Conservation (phyloP, 2,113 vertebrate species). For the Scortum barcoo region DNA sequence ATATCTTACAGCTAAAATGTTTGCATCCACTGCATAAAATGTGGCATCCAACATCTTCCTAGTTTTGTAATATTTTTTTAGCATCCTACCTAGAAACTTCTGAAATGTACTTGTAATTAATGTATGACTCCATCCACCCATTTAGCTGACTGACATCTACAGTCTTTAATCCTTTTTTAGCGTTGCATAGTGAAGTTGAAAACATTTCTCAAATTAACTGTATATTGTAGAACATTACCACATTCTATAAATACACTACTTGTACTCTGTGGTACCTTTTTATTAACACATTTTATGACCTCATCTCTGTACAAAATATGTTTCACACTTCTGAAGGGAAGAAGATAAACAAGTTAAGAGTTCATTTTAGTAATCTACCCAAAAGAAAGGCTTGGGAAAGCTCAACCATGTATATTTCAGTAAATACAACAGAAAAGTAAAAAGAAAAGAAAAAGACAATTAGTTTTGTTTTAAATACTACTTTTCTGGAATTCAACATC, state of each 20-base stretch:
- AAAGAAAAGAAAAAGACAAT: no score
- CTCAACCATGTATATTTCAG: neutral
- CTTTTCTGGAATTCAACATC: conserved; percentile 9
- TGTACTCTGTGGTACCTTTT: neutral
- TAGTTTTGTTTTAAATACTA: no score
- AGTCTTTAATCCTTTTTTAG: no score
- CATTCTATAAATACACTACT: neutral
- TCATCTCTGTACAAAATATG: neutral
- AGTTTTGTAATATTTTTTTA: no score
- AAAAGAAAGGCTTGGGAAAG: neutral
- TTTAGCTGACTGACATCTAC: neutral
- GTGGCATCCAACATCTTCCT: no score
- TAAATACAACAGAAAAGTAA: no score
- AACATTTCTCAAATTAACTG: neutral
- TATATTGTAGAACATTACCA: no score
- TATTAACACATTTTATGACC: neutral
- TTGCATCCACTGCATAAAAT: neutral
- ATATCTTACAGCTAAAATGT: neutral
- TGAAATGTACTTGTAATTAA: neutral
- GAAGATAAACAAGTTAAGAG: neutral
- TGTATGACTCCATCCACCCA: neutral
- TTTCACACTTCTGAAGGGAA: neutral
- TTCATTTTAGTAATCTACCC: neutral
- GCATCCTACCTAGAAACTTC: neutral
- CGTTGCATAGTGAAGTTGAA: neutral